Base-by-base conservation (phyloP, 2,888 invertebrate genomes). In the Gonocerus acuteangulatus region DNA sequence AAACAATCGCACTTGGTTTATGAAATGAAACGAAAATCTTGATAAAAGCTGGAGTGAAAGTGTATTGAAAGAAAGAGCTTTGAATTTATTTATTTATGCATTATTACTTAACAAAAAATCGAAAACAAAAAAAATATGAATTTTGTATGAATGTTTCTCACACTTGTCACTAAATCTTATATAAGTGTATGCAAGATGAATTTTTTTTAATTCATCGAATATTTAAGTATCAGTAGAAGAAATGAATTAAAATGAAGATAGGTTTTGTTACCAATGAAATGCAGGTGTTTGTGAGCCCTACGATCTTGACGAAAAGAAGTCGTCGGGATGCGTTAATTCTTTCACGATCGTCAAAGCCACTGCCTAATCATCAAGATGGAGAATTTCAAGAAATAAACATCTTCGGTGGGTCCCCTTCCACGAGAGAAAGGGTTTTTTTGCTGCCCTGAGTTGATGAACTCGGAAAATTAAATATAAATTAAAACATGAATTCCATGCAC, bases 251-350 rank as follows among this genome's bases (percentile, higher is more conserved):
- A 52, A 52, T 54, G 61, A 60, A 64, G 48, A 61, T 61, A 58
- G 63, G 61, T 63, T 65, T 63, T 62, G 61, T 63, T 65, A 58
- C 62, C 62, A 65, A 59, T 62, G 49, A 63, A 67, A 67, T 67
- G 67, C 67, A 66, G 65, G 67, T 67, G 67, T 67, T 65, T 65
- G 62, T 65, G 62, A 57, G 54, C 39, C 54, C 54, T 34, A 54
- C 54, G 42, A 22, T 54, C 54, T 22, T 42, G 54, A 22, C 54
- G 54, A 42, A 42, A 22, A 39, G n/a, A 39, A 42, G 23, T 54
- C 54, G 54, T 54, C 54, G 54, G 42, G 54, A 54, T 54, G 39
- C 54, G 39, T 54, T 36, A 54, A 54, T 54, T 54, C 34, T 54
- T 54, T 54, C 23, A 39, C 22, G 23, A 54, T 39, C 54, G 23